Base-by-base conservation (phyloP, 2,888 invertebrate species). In the Lycaena phlaeas region DNA sequence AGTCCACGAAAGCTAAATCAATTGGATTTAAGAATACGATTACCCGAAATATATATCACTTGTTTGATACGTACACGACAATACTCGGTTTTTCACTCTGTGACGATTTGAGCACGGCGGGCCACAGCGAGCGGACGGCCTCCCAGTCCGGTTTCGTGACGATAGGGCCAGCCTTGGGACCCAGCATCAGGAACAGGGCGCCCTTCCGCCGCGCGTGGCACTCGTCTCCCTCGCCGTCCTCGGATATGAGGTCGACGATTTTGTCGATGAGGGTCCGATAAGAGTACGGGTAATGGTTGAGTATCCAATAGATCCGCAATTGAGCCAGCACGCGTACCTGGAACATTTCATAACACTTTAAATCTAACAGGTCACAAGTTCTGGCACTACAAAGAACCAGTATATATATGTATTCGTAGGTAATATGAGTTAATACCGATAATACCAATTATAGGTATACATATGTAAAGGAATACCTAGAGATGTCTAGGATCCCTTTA, bases 1-100 rank as follows among this genome's bases (percentile, higher is more conserved):
- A n/a, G n/a, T n/a, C n/a, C n/a, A n/a, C n/a, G n/a, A n/a, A n/a
- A n/a, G n/a, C n/a, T n/a, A n/a, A n/a, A n/a, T n/a, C n/a, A n/a
- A n/a, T n/a, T n/a, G n/a, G n/a, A n/a, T n/a, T n/a, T n/a, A n/a
- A n/a, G n/a, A n/a, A n/a, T n/a, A n/a, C n/a, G n/a, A n/a, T n/a
- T n/a, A n/a, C n/a, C n/a, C n/a, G n/a, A n/a, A n/a, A n/a, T n/a
- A n/a, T n/a, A n/a, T n/a, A n/a, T n/a, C n/a, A n/a, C n/a, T n/a
- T n/a, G n/a, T n/a, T n/a, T n/a, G n/a, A n/a, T 4, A 18, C 14
- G 56, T 46, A 84, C 79, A 75, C 77, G 36, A 93, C 88, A 38
- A 95, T 91, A 28, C 92, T 92, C 1, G 91, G 90, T 63, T 96
- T 96, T 61, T 97, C 96, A 2, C 94, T 94, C 36, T 94, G 90